phyloP scores from a whole-genome alignment of 2,888 invertebrate species.

The Cheilosia pagana region DNA sequence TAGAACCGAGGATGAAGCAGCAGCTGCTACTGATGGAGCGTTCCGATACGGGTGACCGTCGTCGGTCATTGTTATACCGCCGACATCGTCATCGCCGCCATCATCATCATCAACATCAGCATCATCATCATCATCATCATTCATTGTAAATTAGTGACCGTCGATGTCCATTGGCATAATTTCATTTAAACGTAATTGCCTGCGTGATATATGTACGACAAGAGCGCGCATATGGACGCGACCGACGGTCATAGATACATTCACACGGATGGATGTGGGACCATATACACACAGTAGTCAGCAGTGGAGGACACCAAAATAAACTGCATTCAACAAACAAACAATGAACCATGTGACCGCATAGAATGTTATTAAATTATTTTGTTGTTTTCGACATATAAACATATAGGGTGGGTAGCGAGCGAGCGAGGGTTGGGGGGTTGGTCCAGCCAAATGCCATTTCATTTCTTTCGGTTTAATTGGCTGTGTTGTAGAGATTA shows the following conservation, averaged over 20 bases:
- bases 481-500: slow-evolving; percentile 51
- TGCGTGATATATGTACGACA: slow-evolving; percentile 62
- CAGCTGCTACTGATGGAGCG: neutral
- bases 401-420: slow-evolving; percentile 12
- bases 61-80: slow-evolving; percentile 63
- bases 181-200: slow-evolving; percentile 71
- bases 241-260: neutral
- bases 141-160: slow-evolving; percentile 74
- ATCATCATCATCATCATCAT: slow-evolving; percentile 51
- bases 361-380: slow-evolving; percentile 69
- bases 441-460: neutral
- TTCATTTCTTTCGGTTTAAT: slow-evolving; percentile 55
- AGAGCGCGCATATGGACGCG: slow-evolving; percentile 9
- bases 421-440: neutral
- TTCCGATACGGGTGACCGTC: slow-evolving; percentile 46
- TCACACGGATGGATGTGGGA: slow-evolving; percentile 46
- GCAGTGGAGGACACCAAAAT: slow-evolving; percentile 44
- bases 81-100: slow-evolving; percentile 28
- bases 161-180: slow-evolving; percentile 74
- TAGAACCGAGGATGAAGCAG: neutral
- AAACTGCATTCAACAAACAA: slow-evolving; percentile 68
- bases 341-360: slow-evolving; percentile 70
- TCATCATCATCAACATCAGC: slow-evolving; percentile 46
- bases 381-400: slow-evolving; percentile 55
- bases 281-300: neutral